phyloP scores from a whole-genome alignment of 1,140 invertebrate species.

The Coptotermes formosanus region DNA sequence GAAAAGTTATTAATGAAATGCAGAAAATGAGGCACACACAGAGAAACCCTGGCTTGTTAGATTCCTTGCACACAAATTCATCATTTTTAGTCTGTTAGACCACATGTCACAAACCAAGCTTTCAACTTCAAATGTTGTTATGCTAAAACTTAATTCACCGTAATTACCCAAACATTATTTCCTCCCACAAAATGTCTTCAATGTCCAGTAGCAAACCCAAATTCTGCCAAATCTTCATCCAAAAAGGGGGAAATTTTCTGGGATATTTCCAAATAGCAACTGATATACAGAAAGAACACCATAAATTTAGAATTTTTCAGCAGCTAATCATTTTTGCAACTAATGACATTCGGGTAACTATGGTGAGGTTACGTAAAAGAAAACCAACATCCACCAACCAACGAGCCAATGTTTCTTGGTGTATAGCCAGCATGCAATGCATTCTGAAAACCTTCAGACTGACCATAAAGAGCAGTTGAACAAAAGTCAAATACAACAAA shows the following conservation, averaged over 20 bases:
- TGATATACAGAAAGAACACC: constrained; percentile 1
- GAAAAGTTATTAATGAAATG: constrained; percentile 17
- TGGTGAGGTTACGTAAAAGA: neutral
- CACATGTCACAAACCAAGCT: constrained; percentile 24
- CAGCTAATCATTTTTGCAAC: neutral
- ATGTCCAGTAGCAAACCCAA: neutral
- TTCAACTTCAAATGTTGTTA: constrained; percentile 17
- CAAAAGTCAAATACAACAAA: neutral
- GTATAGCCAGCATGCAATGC: constrained; percentile 21
- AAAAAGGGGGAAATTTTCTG: neutral
- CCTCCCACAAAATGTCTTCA: neutral
- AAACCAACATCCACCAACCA: constrained; percentile 43
- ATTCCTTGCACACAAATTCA: constrained; percentile 14
- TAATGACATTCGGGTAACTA: constrained; percentile 23
- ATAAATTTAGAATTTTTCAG: constrained; percentile 23
- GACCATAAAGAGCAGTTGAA: neutral
- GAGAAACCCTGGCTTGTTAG: constrained; percentile 42
- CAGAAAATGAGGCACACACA: constrained; percentile 37
- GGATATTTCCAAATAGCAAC: neutral
- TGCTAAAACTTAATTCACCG: neutral
- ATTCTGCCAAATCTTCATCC: no score
- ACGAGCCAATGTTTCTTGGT: constrained; percentile 56
- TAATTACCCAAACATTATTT: constrained; percentile 23
- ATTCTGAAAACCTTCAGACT: constrained; percentile 6
- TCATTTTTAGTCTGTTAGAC: constrained; percentile 28